phyloP scores from a whole-genome alignment of 1,140 invertebrate species.

The Coenobita brevimanus region DNA sequence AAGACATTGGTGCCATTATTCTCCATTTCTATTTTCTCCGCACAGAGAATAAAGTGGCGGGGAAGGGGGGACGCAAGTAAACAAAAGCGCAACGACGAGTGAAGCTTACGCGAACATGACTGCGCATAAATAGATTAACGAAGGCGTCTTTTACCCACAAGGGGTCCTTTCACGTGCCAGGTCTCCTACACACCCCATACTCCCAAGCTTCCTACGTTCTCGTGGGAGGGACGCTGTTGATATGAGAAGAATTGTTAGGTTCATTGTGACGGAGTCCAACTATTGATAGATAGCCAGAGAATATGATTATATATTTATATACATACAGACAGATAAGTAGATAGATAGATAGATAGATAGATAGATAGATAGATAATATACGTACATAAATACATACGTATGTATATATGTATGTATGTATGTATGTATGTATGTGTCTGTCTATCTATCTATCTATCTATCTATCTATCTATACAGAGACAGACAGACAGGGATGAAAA shows the following conservation, averaged over 20 bases:
- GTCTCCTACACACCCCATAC: not conserved
- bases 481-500: too few species aligned
- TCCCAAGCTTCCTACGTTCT: not conserved
- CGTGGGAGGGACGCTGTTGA: not conserved
- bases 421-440: too few species aligned
- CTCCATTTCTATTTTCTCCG: constrained; percentile 44
- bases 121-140: constrained; percentile 38
- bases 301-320: too few species aligned
- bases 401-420: too few species aligned
- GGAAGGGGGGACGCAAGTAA: constrained; percentile 50
- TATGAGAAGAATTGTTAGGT: not conserved
- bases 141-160: not conserved
- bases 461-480: too few species aligned
- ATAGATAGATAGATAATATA: too few species aligned
- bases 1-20: constrained; percentile 40
- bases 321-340: too few species aligned
- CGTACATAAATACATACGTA: too few species aligned
- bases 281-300: too few species aligned
- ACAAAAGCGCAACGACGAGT: constrained; percentile 54
- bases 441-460: too few species aligned
- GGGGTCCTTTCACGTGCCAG: not conserved
- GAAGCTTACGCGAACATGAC: constrained; percentile 33
- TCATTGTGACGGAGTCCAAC: too few species aligned
- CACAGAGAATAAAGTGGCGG: not conserved
- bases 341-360: too few species aligned